These are phyloP conservation scores for Serrognathus titanus DNA, from an alignment of 2,888 invertebrate species.

Conservation along the genomic window DNA sequence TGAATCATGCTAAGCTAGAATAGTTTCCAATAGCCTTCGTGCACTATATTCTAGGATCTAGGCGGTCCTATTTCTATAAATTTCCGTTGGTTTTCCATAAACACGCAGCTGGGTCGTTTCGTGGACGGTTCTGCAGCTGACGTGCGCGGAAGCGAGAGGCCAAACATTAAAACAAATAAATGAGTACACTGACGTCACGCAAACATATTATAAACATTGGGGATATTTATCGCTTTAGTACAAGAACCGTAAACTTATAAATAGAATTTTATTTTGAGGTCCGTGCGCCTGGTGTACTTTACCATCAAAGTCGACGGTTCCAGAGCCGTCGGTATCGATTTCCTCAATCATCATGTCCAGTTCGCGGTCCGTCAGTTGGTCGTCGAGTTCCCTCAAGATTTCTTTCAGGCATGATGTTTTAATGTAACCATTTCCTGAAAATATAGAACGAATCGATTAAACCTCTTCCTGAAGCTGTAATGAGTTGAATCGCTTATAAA, in stretches of 20 bases:
- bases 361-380: conserved; percentile 91
- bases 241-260: conserved; percentile 18
- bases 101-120: too few species aligned
- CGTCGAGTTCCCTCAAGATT: conserved; percentile 92
- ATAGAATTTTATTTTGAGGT: conserved; percentile 11
- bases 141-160: too few species aligned
- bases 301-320: conserved; percentile 99
- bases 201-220: conserved; percentile 1
- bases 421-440: conserved; percentile 81
- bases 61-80: too few species aligned
- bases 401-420: conserved; percentile 90
- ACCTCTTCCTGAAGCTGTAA: too few species aligned
- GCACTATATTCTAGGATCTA: too few species aligned
- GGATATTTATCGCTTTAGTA: conserved; percentile 4
- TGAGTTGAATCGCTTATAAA: too few species aligned
- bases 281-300: conserved; percentile 26
- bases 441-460: too few species aligned
- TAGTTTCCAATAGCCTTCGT: too few species aligned
- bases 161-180: neutral
- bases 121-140: too few species aligned
- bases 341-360: conserved; percentile 97
- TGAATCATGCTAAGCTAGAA: too few species aligned
- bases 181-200: conserved; percentile 1
- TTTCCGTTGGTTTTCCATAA: too few species aligned
- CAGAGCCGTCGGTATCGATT: conserved; percentile 97